Base-by-base conservation (phyloP, 1,140 invertebrate genomes). In the Hylaeus volcanicus region DNA sequence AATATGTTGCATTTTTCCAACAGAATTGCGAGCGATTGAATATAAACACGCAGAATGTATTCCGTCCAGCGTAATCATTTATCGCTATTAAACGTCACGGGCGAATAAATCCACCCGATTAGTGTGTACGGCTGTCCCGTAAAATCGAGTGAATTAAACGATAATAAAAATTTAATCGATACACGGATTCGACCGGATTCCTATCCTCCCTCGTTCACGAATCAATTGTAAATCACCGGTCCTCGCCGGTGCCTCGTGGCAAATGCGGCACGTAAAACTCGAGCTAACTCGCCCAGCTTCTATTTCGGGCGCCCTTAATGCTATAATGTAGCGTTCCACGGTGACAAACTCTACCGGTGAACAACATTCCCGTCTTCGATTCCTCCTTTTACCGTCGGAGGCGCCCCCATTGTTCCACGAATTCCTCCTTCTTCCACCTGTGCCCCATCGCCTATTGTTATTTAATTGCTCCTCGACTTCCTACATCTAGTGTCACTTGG, bases 331-430 rank as follows among this genome's bases (percentile, higher is more conserved):
- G 81, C 85, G 88, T 91, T 88, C 86, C 88, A 78, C 80, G 84
- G 86, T 89, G 88, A 89, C 88, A 89, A 89, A 89, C 89, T 90
- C 83, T 77, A 76, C 88, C 74, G 75, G 82, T 69, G 76, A 88
- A 89, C 88, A 90, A 85, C 88, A 90, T 89, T 90, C 89, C 79
- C 79, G 61, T 58, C 74, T 72, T 76, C 70, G 74, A 58, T 64
- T 74, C 53, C 79, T 75, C 60, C 68, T 85, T 79, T 83, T 88
- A 58, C 55, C 84, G 6, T 72, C 83, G 79, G 75, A 68, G 55
- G 15, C 26, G 63, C 69, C 61, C 45, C 61, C 81, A 80, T 86
- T 78, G 75, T 86, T 76, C 75, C 58, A 39, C 63, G 69, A 39
- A 41, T 73, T 56, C 66, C 45, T 5, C 1, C n/a, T 14, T 5